A percentile compares a stretch with the other conserved stretches of the same genome.
These are phyloP conservation scores for Nomia melanderi DNA, from an alignment of 1,140 invertebrate species.

Conservation along the genomic window DNA sequence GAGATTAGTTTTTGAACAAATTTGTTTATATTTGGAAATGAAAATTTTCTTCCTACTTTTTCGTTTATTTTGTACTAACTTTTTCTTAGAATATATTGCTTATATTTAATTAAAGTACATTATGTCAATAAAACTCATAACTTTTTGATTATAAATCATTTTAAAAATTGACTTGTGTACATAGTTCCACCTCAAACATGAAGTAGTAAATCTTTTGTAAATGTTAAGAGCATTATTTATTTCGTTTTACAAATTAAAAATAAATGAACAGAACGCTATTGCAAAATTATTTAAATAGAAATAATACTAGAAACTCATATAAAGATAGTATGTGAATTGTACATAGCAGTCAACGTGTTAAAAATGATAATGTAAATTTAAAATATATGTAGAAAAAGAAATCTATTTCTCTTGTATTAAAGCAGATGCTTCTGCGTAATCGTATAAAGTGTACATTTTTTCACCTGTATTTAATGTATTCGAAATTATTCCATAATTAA, in stretches of 20 bases:
- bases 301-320: not conserved
- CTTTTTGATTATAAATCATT: not conserved
- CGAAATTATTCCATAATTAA: not conserved
- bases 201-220: not conserved
- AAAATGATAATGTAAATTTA: constrained; percentile 25
- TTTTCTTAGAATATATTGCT: not conserved
- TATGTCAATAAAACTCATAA: not conserved
- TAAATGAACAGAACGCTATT: not conserved
- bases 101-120: not conserved
- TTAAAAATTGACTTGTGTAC: not conserved
- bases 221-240: not conserved
- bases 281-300: not conserved
- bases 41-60: not conserved
- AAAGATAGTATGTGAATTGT: not conserved
- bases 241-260: not conserved
- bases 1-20: not conserved
- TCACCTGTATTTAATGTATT: constrained; percentile 24
- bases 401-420: constrained; percentile 30
- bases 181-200: not conserved
- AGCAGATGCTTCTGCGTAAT: constrained; percentile 7
- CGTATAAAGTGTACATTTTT: constrained; percentile 15
- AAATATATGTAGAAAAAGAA: constrained; percentile 8
- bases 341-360: constrained; percentile 39
- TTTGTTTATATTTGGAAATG: not conserved
- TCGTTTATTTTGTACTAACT: constrained; percentile 4